Percentiles rank a stretch among this genome's conserved stretches.
phyloP scores from a whole-genome alignment of 2,888 invertebrate species.

The Eristalinus sepulchralis region DNA sequence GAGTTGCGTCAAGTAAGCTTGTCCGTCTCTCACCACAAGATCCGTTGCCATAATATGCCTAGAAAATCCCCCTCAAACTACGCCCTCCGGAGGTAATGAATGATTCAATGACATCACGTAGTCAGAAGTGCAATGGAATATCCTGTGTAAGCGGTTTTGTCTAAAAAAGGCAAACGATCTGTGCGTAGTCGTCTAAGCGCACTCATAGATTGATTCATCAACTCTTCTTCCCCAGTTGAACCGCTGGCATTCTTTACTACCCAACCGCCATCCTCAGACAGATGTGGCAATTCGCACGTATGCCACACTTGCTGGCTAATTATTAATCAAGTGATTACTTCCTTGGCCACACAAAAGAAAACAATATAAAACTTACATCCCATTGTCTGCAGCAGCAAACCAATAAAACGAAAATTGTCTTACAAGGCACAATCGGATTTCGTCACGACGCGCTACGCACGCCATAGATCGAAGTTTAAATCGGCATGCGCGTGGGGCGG shows the following conservation, averaged over 20 bases:
- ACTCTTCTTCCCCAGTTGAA: conserved; percentile 1
- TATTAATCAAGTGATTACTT: conserved; percentile 54
- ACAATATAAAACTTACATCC: conserved; percentile 2
- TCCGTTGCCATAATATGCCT: no score
- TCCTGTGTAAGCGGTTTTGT: neutral
- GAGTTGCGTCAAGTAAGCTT: no score
- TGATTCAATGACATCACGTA: neutral
- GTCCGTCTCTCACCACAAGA: no score
- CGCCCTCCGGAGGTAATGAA: no score
- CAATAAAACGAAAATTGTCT: neutral
- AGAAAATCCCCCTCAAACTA: no score
- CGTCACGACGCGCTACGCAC: conserved; percentile 26
- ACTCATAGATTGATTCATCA: conserved; percentile 14
- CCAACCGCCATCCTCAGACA: neutral
- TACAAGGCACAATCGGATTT: neutral
- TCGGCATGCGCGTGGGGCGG: conserved; percentile 16
- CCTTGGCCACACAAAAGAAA: conserved; percentile 26
- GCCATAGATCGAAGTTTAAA: conserved; percentile 12
- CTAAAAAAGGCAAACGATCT: neutral
- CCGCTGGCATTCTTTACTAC: neutral
- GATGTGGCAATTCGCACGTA: conserved; percentile 56
- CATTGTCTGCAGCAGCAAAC: conserved; percentile 19
- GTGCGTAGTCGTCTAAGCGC: neutral
- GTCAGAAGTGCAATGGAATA: neutral
- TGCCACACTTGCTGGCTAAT: conserved; percentile 46